Base-by-base conservation (phyloP, 2,888 invertebrate species). In the Laothoe populi region DNA sequence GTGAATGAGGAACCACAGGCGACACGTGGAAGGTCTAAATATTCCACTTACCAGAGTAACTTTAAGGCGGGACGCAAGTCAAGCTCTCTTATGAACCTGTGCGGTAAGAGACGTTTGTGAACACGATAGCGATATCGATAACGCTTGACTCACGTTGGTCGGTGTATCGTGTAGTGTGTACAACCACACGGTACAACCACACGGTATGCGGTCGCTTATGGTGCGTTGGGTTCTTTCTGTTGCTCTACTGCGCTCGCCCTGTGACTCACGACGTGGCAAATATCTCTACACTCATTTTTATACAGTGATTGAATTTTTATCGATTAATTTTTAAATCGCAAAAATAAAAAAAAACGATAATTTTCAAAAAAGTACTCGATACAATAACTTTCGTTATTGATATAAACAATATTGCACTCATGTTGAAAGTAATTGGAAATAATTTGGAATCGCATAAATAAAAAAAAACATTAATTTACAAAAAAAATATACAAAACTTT, bases 11-110 rank as follows among this genome's bases (percentile, higher is more conserved):
- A 94, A 90, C 94, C 95, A 87, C 95, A 95, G 94, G 95, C 96
- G 94, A 94, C 96, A 93, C 95, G 96, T 94, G 96, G 96, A 94
- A 95, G 96, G 94, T 95, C 96, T 95, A 96, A 96, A 95, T 96
- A 95, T 95, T 94, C 95, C 92, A 95, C 95, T 94, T 96, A 95
- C 95, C 96, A 96, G 95, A 92, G 83, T 93, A 96, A 96, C 96
- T 96, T 97, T 95, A 96, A 96, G 95, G 94, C 92, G 83, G 95
- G 95, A 87, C 96, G 97, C 95, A 97, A 97, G 95, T 97, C 97
- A 94, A 97, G 96, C 96, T 97, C 97, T 92, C 96, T 97, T 94
- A 97, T 97, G 97, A 97, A 97, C 95, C 95, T 97, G 95, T 97
- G 97, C 95, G 97, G 97, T 97, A 97, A 97, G 97, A 95, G 86